Evolutionary conservation across 1,140 invertebrate genomes (phyloP), one percentile per base, ranked within the genome.

Genomic region (Drosophila yakuba): DNA sequence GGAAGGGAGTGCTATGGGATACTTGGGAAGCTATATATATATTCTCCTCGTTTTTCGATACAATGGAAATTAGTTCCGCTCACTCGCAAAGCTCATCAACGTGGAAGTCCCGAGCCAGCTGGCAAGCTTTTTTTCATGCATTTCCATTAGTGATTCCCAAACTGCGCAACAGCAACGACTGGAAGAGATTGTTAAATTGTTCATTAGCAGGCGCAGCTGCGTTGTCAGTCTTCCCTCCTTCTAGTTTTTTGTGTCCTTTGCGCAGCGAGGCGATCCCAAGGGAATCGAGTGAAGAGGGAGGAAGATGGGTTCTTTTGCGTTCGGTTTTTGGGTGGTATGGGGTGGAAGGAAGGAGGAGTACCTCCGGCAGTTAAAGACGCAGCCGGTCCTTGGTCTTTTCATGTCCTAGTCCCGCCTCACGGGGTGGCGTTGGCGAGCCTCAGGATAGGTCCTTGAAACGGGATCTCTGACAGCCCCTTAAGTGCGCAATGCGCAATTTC

Each of bases 361-460:
- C 32, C 67, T 63, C 28, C 45, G 54, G 44, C 60, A 43, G 67
- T 38, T 14, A 85, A 85, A 85, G 82, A 84, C 78, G 81, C 81
- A 85, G 81, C 81, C 81, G 61, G 25, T 36, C 23, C 23, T 48
- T 39, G 32, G 32, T 32, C 32, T 32, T 32, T 32, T 32, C 8
- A 7, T 23, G 20, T 36, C 61, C 60, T 25, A 7, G 48, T 78
- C 41, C 61, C 59, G 74, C 43, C 51, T 78, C 60, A 64, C 45
- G 78, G 77, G 81, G 73, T 77, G 81, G 81, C 77, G 82, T 80
- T 86, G 81, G 83, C 81, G 83, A 80, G 43, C 43, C 55, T 47
- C 39, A 43, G 62, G 43, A 38, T 68, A 62, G 50, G 45, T 68
- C 54, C 68, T 44, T 47, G 60, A 59, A 58, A 62, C 67, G 55